Evolutionary conservation across 2,888 invertebrate genomes (phyloP).

Genomic region (Heterodera filipjevi): DNA sequence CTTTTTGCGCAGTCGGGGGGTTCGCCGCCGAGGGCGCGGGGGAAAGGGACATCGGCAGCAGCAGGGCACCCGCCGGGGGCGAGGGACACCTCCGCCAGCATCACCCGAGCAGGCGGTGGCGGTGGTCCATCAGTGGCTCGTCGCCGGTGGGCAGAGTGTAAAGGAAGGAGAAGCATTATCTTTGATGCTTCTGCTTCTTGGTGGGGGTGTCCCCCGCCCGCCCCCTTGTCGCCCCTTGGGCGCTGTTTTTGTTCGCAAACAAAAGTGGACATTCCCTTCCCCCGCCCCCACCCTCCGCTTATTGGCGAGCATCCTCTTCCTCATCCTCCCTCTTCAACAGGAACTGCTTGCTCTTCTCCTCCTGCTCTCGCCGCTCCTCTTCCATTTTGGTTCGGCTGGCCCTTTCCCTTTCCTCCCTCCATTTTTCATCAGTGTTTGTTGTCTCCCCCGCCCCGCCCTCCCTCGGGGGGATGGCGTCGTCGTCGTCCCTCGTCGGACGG

Average conservation of each 20-base stretch:
- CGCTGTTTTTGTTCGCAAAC: constrained; percentile 8
- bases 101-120: background rate
- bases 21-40: background rate
- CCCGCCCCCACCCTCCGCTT: background rate
- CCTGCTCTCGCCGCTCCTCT: background rate
- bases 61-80: background rate
- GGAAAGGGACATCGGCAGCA: background rate
- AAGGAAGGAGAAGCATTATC: background rate
- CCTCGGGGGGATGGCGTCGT: background rate
- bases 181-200: background rate
- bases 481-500: background rate
- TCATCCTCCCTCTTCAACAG: background rate
- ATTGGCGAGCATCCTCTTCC: background rate
- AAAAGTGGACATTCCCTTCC: constrained; percentile 9
- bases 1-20: background rate
- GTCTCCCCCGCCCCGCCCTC: background rate
- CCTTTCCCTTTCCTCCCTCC: background rate
- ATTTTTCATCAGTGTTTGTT: constrained; percentile 1
- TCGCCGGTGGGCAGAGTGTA: too few relatives aligned
- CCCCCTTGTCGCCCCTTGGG: background rate
- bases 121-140: background rate
- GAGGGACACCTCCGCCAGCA: background rate
- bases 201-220: background rate
- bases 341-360: constrained; percentile 6
- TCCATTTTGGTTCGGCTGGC: background rate